These are phyloP conservation scores for Monochamus alternatus DNA, from an alignment of 2,888 invertebrate genomes.

Conservation along the genomic window DNA sequence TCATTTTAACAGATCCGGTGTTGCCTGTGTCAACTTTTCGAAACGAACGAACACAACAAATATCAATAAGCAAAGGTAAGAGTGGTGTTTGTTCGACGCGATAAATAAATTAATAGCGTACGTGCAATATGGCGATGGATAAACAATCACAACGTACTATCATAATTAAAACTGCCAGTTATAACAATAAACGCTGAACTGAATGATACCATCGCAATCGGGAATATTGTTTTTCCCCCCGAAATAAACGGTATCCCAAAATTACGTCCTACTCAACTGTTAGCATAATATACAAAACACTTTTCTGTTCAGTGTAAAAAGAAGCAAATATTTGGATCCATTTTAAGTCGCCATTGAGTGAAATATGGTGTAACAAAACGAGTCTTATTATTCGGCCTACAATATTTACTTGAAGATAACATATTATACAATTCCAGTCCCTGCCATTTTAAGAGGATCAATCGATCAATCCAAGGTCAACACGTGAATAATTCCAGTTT, in stretches of 20 bases:
- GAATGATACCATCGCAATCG: neutral
- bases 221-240: too few relatives aligned
- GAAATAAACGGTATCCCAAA: too few relatives aligned
- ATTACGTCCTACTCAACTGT: too few relatives aligned
- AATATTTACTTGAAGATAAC: neutral
- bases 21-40: conserved; percentile 12
- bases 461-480: neutral
- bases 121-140: conserved; percentile 28
- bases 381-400: neutral
- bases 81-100: conserved; percentile 26
- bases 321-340: too few relatives aligned
- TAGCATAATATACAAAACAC: too few relatives aligned
- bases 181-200: conserved; percentile 4
- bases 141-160: conserved; percentile 23
- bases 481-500: neutral
- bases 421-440: neutral
- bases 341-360: too few relatives aligned
- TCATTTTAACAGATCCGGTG: conserved; percentile 12
- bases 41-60: neutral
- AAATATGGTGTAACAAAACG: too few relatives aligned
- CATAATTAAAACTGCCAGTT: conserved; percentile 15
- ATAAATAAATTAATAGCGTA: conserved; percentile 27
- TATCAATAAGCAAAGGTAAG: conserved; percentile 13
- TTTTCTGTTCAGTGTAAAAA: too few relatives aligned
- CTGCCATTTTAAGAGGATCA: neutral